Conservation (phyloP, 1,140 invertebrate species). For the Nasonia longicornis region DNA sequence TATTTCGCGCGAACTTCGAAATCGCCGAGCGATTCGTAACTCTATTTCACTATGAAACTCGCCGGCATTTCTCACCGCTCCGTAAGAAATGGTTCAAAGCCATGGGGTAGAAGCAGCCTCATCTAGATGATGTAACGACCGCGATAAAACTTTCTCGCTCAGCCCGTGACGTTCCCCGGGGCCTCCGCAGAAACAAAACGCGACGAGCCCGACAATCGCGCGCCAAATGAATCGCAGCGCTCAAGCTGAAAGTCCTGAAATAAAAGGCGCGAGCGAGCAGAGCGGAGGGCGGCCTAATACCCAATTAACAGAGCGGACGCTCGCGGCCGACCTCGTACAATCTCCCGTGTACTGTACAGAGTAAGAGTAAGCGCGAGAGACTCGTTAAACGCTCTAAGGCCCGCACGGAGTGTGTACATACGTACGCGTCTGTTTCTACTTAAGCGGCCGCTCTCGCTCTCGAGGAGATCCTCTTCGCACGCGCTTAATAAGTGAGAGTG, state of each 20-base stretch:
- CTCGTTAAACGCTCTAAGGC: neutral
- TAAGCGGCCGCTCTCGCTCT: neutral
- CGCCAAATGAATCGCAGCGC: neutral
- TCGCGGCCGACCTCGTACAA: neutral
- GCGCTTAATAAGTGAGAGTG: slow-evolving; percentile 14
- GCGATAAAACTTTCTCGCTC: no score
- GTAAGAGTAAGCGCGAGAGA: neutral
- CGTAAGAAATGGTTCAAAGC: no score
- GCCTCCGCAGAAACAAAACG: neutral
- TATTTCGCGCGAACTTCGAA: no score
- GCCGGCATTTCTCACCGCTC: no score
- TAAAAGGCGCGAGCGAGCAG: neutral
- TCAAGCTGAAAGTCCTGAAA: neutral
- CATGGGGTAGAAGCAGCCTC: no score
- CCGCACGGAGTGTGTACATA: neutral
- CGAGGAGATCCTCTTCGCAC: neutral
- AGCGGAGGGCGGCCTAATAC: neutral
- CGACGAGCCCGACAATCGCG: neutral
- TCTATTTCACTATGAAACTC: no score
- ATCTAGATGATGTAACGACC: no score
- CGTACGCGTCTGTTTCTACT: neutral
- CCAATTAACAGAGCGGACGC: neutral
- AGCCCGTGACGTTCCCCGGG: no score
- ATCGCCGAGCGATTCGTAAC: no score
- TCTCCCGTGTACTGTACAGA: neutral